Conservation (phyloP, 2,888 invertebrate species). For the Caenorhabditis sulstoni region DNA sequence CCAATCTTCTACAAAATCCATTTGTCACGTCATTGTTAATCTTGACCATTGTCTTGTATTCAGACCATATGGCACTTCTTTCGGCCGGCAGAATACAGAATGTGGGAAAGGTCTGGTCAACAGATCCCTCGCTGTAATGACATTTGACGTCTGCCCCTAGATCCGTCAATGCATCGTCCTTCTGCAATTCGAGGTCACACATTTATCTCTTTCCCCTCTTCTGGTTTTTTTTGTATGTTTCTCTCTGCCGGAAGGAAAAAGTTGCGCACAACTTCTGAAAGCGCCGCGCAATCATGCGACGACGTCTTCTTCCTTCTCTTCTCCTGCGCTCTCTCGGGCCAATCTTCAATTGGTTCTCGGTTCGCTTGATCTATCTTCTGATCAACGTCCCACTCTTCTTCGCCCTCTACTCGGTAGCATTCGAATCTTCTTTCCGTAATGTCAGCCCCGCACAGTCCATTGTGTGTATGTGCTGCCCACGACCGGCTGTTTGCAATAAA, state of each 20-base stretch:
- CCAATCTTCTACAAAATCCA: background rate
- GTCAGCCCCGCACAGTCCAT: constrained; percentile 4
- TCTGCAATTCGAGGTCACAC: constrained; percentile 23
- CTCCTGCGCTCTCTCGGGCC: background rate
- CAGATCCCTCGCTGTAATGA: background rate
- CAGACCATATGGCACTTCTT: too few species aligned
- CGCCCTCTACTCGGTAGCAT: background rate
- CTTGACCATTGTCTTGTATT: too few species aligned
- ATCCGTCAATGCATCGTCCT: background rate
- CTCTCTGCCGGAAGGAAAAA: background rate
- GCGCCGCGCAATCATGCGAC: constrained; percentile 8
- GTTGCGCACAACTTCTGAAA: constrained; percentile 1
- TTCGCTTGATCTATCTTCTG: constrained; percentile 28
- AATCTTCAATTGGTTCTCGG: constrained; percentile 3
- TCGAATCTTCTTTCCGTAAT: constrained; percentile 4
- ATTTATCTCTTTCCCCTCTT: constrained; percentile 1
- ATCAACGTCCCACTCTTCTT: background rate
- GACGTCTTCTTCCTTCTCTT: background rate
- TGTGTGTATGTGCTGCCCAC: background rate
- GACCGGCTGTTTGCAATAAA: constrained; percentile 12
- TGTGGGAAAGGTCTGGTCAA: too few species aligned
- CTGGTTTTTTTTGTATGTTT: background rate
- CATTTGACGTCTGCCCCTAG: background rate
- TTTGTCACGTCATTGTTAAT: too few species aligned
- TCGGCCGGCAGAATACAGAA: too few species aligned